Evolutionary conservation across 2,797 vertebrate species (phyloP), one percentile per base, ranked within the genome.

Genomic region (Syngnathus rostellatus): DNA sequence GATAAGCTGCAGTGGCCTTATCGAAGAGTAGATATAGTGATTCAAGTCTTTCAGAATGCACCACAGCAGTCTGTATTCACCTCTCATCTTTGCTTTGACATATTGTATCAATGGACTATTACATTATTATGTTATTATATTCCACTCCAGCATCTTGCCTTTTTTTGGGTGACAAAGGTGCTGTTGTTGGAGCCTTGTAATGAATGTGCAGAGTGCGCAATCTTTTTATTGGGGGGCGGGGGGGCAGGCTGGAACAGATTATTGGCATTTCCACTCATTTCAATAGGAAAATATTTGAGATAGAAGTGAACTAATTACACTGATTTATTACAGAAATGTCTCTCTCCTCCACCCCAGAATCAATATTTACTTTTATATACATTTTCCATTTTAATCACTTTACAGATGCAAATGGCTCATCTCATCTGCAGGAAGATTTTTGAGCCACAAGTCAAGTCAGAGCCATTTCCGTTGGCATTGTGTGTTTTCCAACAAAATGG

Each of bases 1-100:
- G 81, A 87, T 88, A 83, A 88, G 78, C 80, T 85, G 80, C 74
- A 84, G 74, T 61, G 80, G 75, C n/a, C 76, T 86, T 85, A 87
- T 86, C 82, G 57, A 64, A 73, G 57, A 71, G 50, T 64, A 81
- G 83, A 82, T 85, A 79, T 39, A 72, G 73, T 65, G 69, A 77
- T 80, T 76, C 59, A 75, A 71, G 75, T 83, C 74, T 80, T 64
- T 74, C 45, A 72, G 63, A 57, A 70, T 54, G 31, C 31, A 31
- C 31, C 31, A 31, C 31, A 31, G 31, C 31, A 31, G 31, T 31
- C 37, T 5, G 38, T 25, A 50, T 57, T 62, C 54, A 6, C 40
- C 63, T 57, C 25, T 70, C 5, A 4, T 38, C 65, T 39, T 46
- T 65, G 6, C 39, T 8, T 60, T 57, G 59, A n/a, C 16, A 50